Percentiles rank a stretch among this genome's conserved stretches.
phyloP scores from a whole-genome alignment of 2,113 vertebrate genomes.

The Nesogale talazaci region DNA sequence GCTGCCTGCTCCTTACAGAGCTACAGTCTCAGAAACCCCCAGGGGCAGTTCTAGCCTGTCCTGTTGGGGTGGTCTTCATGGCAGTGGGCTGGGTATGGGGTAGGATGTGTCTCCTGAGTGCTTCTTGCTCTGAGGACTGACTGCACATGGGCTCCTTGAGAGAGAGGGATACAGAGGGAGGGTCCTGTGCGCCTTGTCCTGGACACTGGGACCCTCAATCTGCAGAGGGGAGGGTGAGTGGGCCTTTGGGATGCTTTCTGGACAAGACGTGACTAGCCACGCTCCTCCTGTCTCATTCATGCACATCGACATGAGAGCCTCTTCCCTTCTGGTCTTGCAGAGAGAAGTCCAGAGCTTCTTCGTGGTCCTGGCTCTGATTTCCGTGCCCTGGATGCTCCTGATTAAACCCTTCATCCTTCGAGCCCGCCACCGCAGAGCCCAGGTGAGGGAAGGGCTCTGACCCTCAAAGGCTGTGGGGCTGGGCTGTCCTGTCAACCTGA shows the following conservation, averaged over 20 bases:
- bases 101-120: background rate
- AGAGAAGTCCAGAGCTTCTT: conserved; percentile 89
- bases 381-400: conserved; percentile 91
- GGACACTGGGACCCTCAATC: background rate
- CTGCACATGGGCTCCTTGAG: fast-evolving
- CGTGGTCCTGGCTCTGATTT: conserved; percentile 88
- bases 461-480: too few relatives aligned
- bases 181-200: background rate
- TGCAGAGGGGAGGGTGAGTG: too few relatives aligned
- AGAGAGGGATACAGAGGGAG: background rate
- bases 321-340: conserved; percentile 76
- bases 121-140: background rate
- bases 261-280: fast-evolving
- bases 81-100: too few relatives aligned
- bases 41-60: too few relatives aligned
- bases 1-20: too few relatives aligned
- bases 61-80: too few relatives aligned
- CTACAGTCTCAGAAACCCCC: too few relatives aligned
- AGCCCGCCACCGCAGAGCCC: conserved; percentile 83
- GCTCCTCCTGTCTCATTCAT: background rate
- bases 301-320: background rate
- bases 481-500: too few relatives aligned
- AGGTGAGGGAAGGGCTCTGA: conserved; percentile 56
- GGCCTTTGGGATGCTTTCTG: background rate
- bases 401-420: conserved; percentile 89